Evolutionary conservation across 92 coral and sea anemone genomes (phyloP), one percentile per base, ranked within the genome.

Genomic region (Palythoa heliodiscus): DNA sequence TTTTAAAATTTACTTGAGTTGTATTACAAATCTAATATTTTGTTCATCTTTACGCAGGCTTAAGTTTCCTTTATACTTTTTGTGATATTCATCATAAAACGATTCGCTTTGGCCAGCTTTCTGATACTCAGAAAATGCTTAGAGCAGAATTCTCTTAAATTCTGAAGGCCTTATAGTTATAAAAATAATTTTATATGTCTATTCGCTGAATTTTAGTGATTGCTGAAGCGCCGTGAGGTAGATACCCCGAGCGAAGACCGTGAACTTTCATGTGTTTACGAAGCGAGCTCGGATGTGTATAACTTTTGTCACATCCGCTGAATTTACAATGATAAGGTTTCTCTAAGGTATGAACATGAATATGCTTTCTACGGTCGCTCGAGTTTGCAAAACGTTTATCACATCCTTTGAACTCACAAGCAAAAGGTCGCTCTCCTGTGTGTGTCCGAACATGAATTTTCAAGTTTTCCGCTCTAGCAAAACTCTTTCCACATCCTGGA

Each of bases 361-460:
- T 87, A 78, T 97, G 98, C 52, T 97, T 97, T 52, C 99, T 82
- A 64, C 99, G 91, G 77, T 97, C 99, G 73, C 99, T 97, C 16
- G 99, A 97, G 90, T 97, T 97, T 54, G 99, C 99, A 71, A 97
- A 97, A 11, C 99, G 80, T 52, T 95, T 95, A 76, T 95, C 96
- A 55, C 99, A 97, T 58, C 99, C 99, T 74, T 89, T 91, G 75
- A 91, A 94, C 82, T 95, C 99, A 64, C 99, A 97, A 23, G 95
- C 98, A 74, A 97, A 97, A 7, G 99, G 99, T 43, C 98, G 73
- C 37, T 97, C 99, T 7, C 99, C 99, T 0, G 99, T 94, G 71
- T 97, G 99, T 1, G 97, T 93, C 38, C 99, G 86, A 40, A 97
- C 93, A 55, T 97, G 99, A 5, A 97, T 97, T 90, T 97, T 97